These are phyloP conservation scores for Antheraea assamensis DNA, from an alignment of 2,888 invertebrate species.

Conservation along the genomic window DNA sequence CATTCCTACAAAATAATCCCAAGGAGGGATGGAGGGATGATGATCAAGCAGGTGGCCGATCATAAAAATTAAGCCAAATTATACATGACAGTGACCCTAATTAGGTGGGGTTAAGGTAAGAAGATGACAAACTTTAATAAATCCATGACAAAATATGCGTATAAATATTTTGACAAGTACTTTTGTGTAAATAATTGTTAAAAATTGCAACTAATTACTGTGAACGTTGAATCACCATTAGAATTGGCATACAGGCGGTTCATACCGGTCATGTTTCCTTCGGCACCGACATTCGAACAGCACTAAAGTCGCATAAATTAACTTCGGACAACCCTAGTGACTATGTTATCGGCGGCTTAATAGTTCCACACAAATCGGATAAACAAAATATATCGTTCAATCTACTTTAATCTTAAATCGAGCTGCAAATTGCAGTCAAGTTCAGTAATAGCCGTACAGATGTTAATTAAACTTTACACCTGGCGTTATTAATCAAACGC, in stretches of 20 bases:
- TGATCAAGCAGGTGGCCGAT: too few relatives aligned
- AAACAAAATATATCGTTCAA: constrained; percentile 44
- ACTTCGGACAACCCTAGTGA: constrained; percentile 15
- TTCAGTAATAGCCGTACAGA: constrained; percentile 39
- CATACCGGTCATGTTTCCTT: not conserved
- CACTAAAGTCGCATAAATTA: not conserved
- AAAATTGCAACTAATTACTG: not conserved
- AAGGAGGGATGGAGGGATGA: too few relatives aligned
- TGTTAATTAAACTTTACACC: constrained; percentile 65
- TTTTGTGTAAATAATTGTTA: not conserved
- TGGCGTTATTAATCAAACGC: constrained; percentile 59
- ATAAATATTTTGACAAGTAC: too few relatives aligned
- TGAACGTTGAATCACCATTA: not conserved
- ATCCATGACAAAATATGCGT: too few relatives aligned
- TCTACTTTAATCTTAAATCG: constrained; percentile 32
- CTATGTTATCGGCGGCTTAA: constrained; percentile 29
- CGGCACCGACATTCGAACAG: not conserved
- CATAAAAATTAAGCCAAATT: too few relatives aligned
- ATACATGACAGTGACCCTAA: too few relatives aligned
- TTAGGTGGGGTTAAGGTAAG: too few relatives aligned
- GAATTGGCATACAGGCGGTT: not conserved
- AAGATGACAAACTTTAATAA: too few relatives aligned
- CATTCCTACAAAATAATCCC: too few relatives aligned
- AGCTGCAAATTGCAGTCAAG: constrained; percentile 42
- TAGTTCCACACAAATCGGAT: constrained; percentile 37